These are phyloP conservation scores for Hiodon alosoides DNA, from an alignment of 2,113 vertebrate species.

Conservation along the genomic window DNA sequence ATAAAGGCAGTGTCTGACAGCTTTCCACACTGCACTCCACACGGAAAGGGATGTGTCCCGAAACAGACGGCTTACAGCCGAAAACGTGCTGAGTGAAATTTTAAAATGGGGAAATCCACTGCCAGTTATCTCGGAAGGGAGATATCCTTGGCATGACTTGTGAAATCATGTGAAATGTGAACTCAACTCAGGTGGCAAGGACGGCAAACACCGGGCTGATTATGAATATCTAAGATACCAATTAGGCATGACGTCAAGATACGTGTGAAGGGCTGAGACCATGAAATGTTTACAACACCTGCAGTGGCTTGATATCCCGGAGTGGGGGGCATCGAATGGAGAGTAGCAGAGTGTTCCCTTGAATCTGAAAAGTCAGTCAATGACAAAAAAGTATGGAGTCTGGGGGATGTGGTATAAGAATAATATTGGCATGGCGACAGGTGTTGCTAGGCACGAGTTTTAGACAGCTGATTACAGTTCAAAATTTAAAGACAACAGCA, in stretches of 20 bases:
- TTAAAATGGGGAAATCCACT: constrained; percentile 31
- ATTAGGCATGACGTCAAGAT: not conserved
- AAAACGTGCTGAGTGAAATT: constrained; percentile 39
- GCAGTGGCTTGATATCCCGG: not conserved
- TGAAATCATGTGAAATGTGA: not conserved
- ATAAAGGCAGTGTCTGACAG: constrained; percentile 61
- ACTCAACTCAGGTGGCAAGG: not conserved
- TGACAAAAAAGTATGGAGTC: too few species aligned
- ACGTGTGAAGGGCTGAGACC: not conserved
- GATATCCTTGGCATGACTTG: not conserved
- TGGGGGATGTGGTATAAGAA: too few species aligned
- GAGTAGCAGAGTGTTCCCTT: not conserved
- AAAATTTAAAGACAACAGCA: too few species aligned
- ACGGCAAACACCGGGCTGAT: not conserved
- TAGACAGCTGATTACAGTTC: too few species aligned
- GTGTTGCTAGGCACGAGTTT: too few species aligned
- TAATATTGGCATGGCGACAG: too few species aligned
- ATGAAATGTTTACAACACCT: too few species aligned
- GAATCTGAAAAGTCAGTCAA: too few species aligned
- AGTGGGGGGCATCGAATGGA: not conserved
- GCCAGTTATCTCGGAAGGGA: not conserved
- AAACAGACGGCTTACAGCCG: constrained; percentile 39
- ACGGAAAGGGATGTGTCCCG: constrained; percentile 48
- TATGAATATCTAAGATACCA: not conserved
- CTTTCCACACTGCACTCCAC: constrained; percentile 50